These are phyloP conservation scores for human DNA, from an alignment of 2,113 vertebrate species.

Conservation along the genomic window DNA sequence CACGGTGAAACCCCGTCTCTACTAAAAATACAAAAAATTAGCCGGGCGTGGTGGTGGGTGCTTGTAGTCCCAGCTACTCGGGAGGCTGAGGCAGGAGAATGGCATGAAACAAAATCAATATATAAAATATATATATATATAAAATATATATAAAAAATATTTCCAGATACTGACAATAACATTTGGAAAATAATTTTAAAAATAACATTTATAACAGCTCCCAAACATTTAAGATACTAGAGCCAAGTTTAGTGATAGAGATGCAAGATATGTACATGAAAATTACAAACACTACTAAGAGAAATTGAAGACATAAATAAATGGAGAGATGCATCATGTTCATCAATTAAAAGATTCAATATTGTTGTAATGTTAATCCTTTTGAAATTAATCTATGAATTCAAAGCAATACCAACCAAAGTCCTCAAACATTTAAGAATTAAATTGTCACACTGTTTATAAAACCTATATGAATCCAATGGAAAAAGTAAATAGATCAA, in stretches of 20 bases:
- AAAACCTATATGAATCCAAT: neutral
- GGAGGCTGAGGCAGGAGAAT: no score
- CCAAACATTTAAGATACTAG: neutral
- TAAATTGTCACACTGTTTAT: neutral
- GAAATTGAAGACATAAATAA: neutral
- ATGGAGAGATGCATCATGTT: neutral
- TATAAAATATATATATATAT: neutral
- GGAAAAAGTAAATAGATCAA: neutral
- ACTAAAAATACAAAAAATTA: no score
- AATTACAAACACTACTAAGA: neutral
- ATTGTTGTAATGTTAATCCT: neutral
- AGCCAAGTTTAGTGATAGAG: neutral
- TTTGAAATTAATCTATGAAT: neutral
- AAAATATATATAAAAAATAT: neutral
- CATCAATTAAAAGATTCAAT: neutral
- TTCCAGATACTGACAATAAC: neutral
- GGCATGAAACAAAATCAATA: neutral
- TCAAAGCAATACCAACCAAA: neutral
- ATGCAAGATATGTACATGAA: neutral
- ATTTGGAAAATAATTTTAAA: neutral
- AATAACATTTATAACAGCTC: neutral
- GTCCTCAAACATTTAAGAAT: neutral
- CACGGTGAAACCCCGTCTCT: no score
- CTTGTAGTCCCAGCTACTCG: no score
- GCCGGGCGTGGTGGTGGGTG: no score